Base-by-base conservation (phyloP, 2,113 vertebrate species). In the Cyanocitta stelleri region DNA sequence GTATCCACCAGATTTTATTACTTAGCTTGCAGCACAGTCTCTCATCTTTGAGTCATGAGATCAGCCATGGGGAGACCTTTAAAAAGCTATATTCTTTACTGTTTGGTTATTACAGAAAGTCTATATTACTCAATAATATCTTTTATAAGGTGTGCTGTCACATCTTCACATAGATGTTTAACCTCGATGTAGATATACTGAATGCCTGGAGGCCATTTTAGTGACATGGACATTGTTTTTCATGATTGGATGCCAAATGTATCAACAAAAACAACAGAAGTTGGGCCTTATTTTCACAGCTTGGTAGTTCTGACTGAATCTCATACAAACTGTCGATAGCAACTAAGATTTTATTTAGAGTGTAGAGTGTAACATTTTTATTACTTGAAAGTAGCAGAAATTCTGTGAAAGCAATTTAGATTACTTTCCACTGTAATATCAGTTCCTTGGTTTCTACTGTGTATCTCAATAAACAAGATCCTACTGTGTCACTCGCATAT, bases 71-170 rank as follows among this genome's bases (percentile, higher is more conserved):
- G 98, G 98, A 98, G 98, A 98, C 97, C 98, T 98, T 98, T 98
- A 98, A 98, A 98, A 98, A 98, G 98, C 98, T 98, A 97, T 98
- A 98, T 98, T 98, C 98, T 98, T 98, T 98, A 98, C 97, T 98
- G 98, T 98, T 98, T 98, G 97, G 98, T 98, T 98, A 98, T 98
- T 98, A 98, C 98, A 98, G 98, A 97, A 98, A 98, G 98, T 98
- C 98, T 98, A 97, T 98, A 98, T 98, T 98, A 98, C 98, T 98
- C 98, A 98, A 98, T 98, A 98, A 98, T 98, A 98, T 97, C 97
- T 98, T 98, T 98, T 98, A 98, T 98, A 98, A 98, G 97, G 98
- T 98, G 97, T 98, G 97, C 97, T 98, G 98, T 98, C 98, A 98
- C 97, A 98, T 97, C 98, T 98, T 98, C 98, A 98, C 98, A 98